These are phyloP conservation scores for Alectura lathami DNA, from an alignment of 2,113 vertebrate species.

Conservation along the genomic window DNA sequence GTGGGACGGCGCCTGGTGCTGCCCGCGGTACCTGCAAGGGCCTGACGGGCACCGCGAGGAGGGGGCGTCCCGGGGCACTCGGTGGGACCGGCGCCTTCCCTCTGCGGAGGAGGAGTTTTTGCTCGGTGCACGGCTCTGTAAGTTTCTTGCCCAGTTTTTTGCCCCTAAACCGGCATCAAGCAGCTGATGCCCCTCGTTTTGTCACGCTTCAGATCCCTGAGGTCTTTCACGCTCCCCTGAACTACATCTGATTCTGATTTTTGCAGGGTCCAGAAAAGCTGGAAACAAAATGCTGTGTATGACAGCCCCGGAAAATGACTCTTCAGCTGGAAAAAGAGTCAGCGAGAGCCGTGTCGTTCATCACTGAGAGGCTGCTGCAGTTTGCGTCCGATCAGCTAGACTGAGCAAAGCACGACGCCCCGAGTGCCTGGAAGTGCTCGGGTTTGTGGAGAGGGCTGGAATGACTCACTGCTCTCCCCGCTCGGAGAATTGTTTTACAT, in stretches of 20 bases:
- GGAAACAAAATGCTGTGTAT: not conserved
- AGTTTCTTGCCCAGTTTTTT: no score
- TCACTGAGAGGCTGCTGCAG: not conserved
- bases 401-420: no score
- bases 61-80: accelerated
- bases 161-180: not conserved
- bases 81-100: not conserved
- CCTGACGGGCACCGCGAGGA: not conserved
- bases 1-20: not conserved
- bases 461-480: not conserved
- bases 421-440: not conserved
- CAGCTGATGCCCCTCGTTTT: no score
- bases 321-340: not conserved
- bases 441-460: not conserved
- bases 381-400: not conserved
- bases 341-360: not conserved
- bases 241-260: not conserved
- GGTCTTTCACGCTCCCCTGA: not conserved
- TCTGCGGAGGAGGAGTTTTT: accelerated
- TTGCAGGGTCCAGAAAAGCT: not conserved
- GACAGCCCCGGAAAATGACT: not conserved
- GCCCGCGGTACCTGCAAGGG: no score
- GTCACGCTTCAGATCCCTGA: not conserved
- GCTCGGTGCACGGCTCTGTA: accelerated
- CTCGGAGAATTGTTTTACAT: not conserved